Conservation (phyloP, 2,888 invertebrate species). For the Drymonia ruficornis region DNA sequence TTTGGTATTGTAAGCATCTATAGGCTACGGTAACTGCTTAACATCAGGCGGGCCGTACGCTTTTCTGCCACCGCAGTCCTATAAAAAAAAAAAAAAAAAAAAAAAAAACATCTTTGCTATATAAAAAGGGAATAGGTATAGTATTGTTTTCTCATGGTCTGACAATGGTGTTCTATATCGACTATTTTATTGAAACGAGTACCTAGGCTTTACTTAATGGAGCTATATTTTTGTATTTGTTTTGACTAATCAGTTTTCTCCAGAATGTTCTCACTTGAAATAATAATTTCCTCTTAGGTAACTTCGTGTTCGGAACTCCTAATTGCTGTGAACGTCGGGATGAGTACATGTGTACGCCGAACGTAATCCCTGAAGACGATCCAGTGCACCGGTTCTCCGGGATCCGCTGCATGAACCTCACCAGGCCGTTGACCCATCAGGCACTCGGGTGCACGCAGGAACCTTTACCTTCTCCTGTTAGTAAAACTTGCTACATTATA, state of each 20-base stretch:
- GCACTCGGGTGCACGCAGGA: slow-evolving; percentile 13
- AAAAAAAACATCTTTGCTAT: too few species aligned
- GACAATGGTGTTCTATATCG: too few species aligned
- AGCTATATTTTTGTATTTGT: too few species aligned
- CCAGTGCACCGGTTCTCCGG: slow-evolving; percentile 28
- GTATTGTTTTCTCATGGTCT: too few species aligned
- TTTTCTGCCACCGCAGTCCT: too few species aligned
- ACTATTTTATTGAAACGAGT: too few species aligned
- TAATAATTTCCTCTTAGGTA: slow-evolving; percentile 12
- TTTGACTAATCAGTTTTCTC: not conserved
- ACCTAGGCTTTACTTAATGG: too few species aligned
- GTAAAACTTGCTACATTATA: not conserved
- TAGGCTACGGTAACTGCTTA: too few species aligned
- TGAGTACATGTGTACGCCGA: slow-evolving; percentile 23
- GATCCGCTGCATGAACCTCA: slow-evolving; percentile 24
- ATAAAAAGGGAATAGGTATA: too few species aligned
- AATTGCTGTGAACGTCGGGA: slow-evolving; percentile 22
- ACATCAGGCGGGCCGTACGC: too few species aligned
- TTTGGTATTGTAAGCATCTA: too few species aligned
- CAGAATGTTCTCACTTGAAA: not conserved
- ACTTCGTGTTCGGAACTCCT: slow-evolving; percentile 5
- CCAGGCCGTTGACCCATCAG: slow-evolving; percentile 25
- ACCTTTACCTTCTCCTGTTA: slow-evolving; percentile 11
- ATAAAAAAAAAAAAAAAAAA: too few species aligned
- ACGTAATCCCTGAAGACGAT: slow-evolving; percentile 19